Percentiles rank a stretch among this genome's conserved stretches.
Conservation (phyloP, 2,888 invertebrate genomes). For the Melieria omissa region DNA sequence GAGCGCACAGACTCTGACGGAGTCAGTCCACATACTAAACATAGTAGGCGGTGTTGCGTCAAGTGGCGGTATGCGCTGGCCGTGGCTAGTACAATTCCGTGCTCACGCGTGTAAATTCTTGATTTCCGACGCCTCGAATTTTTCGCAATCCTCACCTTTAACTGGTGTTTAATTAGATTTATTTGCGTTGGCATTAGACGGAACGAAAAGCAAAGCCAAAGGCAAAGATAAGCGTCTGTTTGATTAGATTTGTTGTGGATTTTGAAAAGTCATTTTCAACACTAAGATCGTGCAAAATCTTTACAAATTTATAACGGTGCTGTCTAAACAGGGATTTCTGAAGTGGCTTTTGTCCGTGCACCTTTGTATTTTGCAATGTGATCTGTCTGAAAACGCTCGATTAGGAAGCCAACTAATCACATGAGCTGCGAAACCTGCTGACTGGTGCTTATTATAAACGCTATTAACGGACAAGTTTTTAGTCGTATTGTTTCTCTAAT, state of each 20-base stretch:
- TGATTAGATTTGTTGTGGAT: conserved; percentile 6
- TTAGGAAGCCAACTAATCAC: too few relatives aligned
- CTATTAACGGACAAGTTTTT: too few relatives aligned
- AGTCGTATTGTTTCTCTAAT: too few relatives aligned
- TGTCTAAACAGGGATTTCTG: background rate
- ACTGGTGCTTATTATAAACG: too few relatives aligned
- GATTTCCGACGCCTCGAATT: background rate
- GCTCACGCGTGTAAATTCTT: background rate
- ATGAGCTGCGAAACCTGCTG: too few relatives aligned
- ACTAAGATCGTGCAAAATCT: background rate
- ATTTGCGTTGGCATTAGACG: background rate
- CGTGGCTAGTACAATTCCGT: too few relatives aligned
- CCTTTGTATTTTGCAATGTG: background rate
- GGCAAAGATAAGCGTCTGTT: background rate
- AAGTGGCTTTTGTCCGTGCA: background rate
- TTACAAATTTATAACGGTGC: background rate
- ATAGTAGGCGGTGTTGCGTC: too few relatives aligned
- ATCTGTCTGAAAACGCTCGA: too few relatives aligned
- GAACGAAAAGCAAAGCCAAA: background rate
- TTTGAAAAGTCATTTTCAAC: conserved; percentile 1
- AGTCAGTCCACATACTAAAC: background rate
- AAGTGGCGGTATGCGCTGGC: too few relatives aligned
- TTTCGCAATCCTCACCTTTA: conserved; percentile 1
- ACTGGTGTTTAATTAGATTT: background rate
- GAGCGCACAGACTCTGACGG: background rate